Evolutionary conservation across 2,888 invertebrate genomes (phyloP).

Genomic region (Noctua pronuba): DNA sequence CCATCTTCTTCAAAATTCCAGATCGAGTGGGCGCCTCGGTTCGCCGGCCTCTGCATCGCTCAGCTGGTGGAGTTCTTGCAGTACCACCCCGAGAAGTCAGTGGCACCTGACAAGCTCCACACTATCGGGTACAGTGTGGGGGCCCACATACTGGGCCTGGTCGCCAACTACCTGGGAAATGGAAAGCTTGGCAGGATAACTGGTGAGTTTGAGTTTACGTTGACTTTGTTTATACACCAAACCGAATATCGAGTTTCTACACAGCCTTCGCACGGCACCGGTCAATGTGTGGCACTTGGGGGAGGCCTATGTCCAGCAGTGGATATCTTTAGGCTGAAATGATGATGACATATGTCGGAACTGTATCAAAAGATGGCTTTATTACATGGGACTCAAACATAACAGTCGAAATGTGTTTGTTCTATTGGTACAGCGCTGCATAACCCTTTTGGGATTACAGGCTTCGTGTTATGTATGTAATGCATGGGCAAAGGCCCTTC

Average conservation of each 20-base stretch:
- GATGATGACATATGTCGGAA: not conserved
- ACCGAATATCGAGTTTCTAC: not conserved
- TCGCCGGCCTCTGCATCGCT: conserved; percentile 93
- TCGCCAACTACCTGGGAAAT: conserved; percentile 94
- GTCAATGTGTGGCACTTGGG: too few species aligned
- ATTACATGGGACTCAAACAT: not conserved
- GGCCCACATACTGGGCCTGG: conserved; percentile 95
- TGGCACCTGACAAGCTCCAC: conserved; percentile 94
- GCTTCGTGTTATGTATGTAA: not conserved
- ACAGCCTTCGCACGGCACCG: too few species aligned
- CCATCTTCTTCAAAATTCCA: conserved; percentile 69
- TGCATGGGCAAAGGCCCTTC: too few species aligned
- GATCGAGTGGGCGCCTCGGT: conserved; percentile 92
- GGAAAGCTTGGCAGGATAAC: conserved; percentile 96
- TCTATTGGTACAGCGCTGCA: not conserved
- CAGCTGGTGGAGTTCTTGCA: conserved; percentile 95
- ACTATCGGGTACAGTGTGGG: conserved; percentile 97
- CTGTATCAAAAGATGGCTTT: not conserved
- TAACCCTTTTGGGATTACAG: not conserved
- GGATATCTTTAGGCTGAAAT: too few species aligned
- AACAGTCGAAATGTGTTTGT: not conserved
- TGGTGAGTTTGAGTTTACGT: conserved; percentile 81
- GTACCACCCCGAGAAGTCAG: conserved; percentile 93
- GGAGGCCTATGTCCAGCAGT: too few species aligned
- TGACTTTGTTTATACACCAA: not conserved